Evolutionary conservation across 2,113 vertebrate species (phyloP).

Genomic region (Prunella fulvescens): DNA sequence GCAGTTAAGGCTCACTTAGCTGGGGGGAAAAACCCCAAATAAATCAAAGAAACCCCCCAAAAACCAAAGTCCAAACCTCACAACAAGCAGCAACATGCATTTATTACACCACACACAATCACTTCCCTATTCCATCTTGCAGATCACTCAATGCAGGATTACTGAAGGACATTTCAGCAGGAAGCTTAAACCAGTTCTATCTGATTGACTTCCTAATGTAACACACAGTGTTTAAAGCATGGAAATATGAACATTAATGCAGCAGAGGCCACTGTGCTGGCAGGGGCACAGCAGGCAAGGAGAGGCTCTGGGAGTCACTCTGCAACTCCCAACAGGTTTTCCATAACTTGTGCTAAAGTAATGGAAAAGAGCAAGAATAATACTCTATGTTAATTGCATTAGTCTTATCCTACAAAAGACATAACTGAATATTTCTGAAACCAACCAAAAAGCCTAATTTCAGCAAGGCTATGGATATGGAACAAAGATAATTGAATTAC

Average conservation of each 20-base stretch:
- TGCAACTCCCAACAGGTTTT: neutral
- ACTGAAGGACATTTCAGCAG: neutral
- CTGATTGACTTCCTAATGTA: neutral
- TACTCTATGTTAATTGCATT: neutral
- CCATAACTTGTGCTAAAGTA: neutral
- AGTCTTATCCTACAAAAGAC: neutral
- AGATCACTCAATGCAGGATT: neutral
- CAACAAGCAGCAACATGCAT: neutral
- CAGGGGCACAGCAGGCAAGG: accelerated
- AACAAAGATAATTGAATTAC: conserved; percentile 23
- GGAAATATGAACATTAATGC: neutral
- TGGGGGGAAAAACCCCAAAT: accelerated
- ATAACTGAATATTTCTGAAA: neutral
- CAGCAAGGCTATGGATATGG: neutral
- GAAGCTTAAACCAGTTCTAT: neutral
- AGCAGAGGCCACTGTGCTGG: neutral
- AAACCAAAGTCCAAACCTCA: neutral
- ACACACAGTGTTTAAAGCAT: neutral
- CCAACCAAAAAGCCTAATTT: neutral
- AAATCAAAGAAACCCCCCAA: neutral
- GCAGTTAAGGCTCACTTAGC: neutral
- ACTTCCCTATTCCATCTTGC: neutral
- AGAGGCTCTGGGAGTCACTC: too few species aligned
- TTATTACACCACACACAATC: neutral
- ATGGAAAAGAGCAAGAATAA: neutral